Conservation (phyloP, 2,888 invertebrate genomes). For the Drosophila ezoana region DNA sequence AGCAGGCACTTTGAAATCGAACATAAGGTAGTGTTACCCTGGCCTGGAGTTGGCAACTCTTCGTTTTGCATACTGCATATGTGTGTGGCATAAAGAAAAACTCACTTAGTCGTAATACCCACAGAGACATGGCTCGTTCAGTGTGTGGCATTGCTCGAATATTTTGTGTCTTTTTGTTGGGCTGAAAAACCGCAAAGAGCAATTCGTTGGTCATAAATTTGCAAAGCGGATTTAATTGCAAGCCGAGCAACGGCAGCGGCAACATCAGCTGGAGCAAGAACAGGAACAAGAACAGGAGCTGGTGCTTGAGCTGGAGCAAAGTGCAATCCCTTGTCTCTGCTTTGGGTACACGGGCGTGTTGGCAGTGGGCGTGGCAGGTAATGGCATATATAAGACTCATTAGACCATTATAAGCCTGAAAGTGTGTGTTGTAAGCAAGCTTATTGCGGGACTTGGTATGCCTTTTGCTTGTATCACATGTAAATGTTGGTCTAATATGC, state of each 20-base stretch:
- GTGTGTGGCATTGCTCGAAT: slow-evolving; percentile 36
- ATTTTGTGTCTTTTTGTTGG: slow-evolving; percentile 47
- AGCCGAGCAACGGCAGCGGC: slow-evolving; percentile 39
- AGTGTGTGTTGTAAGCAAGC: slow-evolving; percentile 35
- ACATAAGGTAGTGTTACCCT: slow-evolving; percentile 46
- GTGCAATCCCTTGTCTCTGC: slow-evolving; percentile 56
- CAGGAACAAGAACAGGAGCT: background rate
- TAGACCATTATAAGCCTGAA: slow-evolving; percentile 41
- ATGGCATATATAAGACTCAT: slow-evolving; percentile 50
- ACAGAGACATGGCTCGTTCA: slow-evolving; percentile 17
- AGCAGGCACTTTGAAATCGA: slow-evolving; percentile 54
- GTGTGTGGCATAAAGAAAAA: slow-evolving; percentile 19
- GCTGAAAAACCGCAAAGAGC: slow-evolving; percentile 59
- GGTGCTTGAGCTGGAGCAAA: slow-evolving; percentile 24
- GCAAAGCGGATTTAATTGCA: slow-evolving; percentile 82
- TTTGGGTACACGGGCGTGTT: background rate
- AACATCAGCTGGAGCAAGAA: slow-evolving; percentile 4
- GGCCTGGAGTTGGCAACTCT: slow-evolving; percentile 12
- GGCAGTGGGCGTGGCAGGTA: background rate
- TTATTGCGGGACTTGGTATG: slow-evolving; percentile 10
- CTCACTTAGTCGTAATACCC: slow-evolving; percentile 33
- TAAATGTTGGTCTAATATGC: background rate
- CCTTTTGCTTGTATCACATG: slow-evolving; percentile 12
- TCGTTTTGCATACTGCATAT: slow-evolving; percentile 36
- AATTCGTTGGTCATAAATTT: slow-evolving; percentile 81